Percentiles rank a stretch among this genome's conserved stretches.
Conservation (phyloP, 2,797 vertebrate genomes). For the Halcyon badia region DNA sequence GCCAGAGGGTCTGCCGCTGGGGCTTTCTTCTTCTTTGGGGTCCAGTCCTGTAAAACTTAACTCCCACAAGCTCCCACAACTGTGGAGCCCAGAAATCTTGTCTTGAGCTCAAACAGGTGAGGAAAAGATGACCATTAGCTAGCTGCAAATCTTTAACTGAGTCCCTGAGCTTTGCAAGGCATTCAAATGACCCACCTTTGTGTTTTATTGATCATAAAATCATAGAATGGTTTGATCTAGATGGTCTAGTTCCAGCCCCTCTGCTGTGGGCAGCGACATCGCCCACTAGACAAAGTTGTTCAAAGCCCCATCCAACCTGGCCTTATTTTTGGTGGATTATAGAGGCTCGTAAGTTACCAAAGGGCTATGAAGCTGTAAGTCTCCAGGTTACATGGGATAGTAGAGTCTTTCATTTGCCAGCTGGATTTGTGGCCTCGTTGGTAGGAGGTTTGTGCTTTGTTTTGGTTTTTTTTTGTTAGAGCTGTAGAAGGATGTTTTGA, state of each 20-base stretch:
- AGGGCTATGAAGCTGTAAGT: neutral
- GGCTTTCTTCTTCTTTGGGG: neutral
- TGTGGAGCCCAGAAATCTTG: neutral
- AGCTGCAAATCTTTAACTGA: neutral
- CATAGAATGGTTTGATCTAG: neutral
- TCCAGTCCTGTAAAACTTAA: neutral
- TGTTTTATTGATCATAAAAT: neutral
- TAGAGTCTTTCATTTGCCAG: neutral
- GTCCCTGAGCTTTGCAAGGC: neutral
- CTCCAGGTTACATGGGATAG: neutral
- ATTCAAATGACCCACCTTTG: neutral
- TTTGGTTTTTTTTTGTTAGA: neutral
- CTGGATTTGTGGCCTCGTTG: neutral
- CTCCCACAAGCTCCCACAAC: neutral
- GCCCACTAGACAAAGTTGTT: neutral
- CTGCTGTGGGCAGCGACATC: neutral
- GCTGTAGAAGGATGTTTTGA: neutral
- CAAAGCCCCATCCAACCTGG: neutral
- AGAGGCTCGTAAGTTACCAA: fast-evolving
- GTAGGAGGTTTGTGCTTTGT: neutral
- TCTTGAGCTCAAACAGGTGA: neutral
- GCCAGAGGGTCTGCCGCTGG: neutral
- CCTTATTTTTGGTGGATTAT: neutral
- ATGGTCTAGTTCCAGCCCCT: fast-evolving
- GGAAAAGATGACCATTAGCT: neutral